Conservation (phyloP, 2,113 vertebrate genomes). For the Semnornis frantzii region DNA sequence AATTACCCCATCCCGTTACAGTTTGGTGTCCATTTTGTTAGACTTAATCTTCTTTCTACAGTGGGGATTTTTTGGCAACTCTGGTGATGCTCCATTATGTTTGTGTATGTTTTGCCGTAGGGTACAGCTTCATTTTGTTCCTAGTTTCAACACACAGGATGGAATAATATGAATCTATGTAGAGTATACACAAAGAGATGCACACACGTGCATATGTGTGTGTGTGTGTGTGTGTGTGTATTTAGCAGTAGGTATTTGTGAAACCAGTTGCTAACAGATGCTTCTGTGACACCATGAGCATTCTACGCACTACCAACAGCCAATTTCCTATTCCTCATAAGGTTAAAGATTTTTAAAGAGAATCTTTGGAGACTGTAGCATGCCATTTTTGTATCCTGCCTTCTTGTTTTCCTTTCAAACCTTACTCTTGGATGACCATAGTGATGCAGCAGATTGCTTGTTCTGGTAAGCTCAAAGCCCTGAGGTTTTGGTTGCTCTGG, state of each 20-base stretch:
- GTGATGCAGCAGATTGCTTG: not conserved
- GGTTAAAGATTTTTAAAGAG: not conserved
- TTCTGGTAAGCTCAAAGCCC: not conserved
- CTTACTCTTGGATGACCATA: not conserved
- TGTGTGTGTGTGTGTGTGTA: not conserved
- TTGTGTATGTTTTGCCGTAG: slow-evolving; percentile 34
- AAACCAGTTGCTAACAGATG: not conserved
- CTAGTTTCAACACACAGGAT: not conserved
- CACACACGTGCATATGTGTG: not conserved
- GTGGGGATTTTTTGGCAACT: slow-evolving; percentile 24
- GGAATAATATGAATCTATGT: not conserved
- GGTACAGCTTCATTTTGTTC: slow-evolving; percentile 27
- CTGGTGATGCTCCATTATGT: slow-evolving; percentile 9
- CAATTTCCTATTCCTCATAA: not conserved
- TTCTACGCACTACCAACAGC: not conserved
- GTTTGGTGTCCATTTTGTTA: slow-evolving; percentile 15
- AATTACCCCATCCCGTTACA: too few relatives aligned
- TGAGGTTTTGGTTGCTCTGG: not conserved
- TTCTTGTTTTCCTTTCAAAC: not conserved
- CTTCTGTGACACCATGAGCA: not conserved
- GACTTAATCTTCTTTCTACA: slow-evolving; percentile 26
- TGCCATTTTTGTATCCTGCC: not conserved
- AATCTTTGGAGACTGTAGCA: not conserved
- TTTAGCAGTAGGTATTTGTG: not conserved
- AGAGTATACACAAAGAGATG: not conserved